Percentiles rank a stretch among this genome's conserved stretches.
phyloP scores from a whole-genome alignment of 2,888 invertebrate species.

The Loripinus fragilis region DNA sequence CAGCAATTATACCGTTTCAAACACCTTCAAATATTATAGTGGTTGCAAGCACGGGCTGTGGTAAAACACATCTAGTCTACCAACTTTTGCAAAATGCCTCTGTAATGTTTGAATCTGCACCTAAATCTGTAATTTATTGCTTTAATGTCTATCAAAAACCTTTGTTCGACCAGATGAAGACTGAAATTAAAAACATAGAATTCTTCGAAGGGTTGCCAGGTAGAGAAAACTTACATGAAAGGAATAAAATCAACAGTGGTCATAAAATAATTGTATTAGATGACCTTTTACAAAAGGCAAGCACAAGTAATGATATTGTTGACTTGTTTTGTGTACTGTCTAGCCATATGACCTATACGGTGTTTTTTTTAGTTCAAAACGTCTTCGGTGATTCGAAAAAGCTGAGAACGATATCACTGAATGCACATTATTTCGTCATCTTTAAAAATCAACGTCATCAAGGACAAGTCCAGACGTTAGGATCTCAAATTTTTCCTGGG shows the following conservation, averaged over 20 bases:
- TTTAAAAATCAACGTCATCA: neutral
- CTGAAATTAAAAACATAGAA: neutral
- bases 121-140: neutral
- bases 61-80: neutral
- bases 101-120: neutral
- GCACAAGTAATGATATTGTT: neutral
- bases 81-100: neutral
- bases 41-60: neutral
- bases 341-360: neutral
- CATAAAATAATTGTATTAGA: neutral
- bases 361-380: neutral
- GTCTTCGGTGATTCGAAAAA: neutral
- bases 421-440: slow-evolving; percentile 1
- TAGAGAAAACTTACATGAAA: neutral
- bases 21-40: neutral
- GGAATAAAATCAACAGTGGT: neutral
- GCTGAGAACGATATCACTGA: neutral
- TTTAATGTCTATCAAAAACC: neutral
- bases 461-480: neutral
- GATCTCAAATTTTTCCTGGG: neutral
- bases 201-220: neutral
- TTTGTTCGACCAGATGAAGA: slow-evolving; percentile 1
- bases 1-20: neutral
- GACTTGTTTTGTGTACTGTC: neutral
- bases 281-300: neutral